Percentiles rank a stretch among this genome's conserved stretches.
phyloP scores from a whole-genome alignment of 2,797 vertebrate genomes.

The Pagetopsis macropterus region DNA sequence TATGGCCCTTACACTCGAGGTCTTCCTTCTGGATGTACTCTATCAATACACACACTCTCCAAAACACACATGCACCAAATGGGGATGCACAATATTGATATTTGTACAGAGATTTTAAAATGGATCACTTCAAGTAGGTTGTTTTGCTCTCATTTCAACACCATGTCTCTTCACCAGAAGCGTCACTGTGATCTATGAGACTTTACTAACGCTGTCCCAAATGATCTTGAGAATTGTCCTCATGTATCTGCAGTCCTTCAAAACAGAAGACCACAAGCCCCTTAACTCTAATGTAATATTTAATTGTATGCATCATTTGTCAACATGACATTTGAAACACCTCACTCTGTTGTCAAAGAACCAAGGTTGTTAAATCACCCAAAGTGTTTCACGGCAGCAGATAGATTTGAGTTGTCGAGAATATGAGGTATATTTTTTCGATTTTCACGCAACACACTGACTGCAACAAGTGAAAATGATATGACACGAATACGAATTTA shows the following conservation, averaged over 20 bases:
- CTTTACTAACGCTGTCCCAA: neutral
- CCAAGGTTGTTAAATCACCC: no score
- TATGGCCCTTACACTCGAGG: constrained; percentile 19
- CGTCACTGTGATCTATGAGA: neutral
- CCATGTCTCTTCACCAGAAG: neutral
- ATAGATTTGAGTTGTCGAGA: no score
- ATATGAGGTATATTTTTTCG: neutral
- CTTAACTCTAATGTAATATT: neutral
- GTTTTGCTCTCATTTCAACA: neutral
- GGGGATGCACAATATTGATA: neutral
- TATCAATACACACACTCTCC: neutral
- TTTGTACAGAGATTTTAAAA: neutral
- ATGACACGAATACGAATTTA: neutral
- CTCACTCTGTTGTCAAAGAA: no score
- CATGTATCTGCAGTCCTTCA: neutral
- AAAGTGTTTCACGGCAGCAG: no score
- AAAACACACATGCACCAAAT: constrained; percentile 8
- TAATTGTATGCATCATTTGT: no score
- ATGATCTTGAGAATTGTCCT: neutral
- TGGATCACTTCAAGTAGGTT: constrained; percentile 1
- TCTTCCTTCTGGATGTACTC: constrained; percentile 10
- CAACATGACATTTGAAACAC: no score
- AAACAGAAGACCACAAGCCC: neutral
- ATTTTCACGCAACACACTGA: neutral
- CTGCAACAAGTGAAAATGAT: neutral